Evolutionary conservation across 2,888 invertebrate species (phyloP).

Genomic region (Drosophila sordidula): DNA sequence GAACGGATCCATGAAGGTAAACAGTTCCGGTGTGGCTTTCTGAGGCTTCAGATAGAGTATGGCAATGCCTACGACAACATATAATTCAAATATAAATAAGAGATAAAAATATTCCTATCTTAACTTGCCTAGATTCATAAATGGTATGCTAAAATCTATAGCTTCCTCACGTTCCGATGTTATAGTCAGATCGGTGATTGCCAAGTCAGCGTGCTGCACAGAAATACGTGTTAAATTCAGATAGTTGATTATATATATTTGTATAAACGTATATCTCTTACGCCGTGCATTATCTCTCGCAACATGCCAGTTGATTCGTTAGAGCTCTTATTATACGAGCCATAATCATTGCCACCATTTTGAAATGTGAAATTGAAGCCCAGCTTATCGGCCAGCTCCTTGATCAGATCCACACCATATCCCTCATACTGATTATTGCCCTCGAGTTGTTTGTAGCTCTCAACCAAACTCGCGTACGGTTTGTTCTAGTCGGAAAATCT

Average conservation of each 20-base stretch:
- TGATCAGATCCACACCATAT: slow-evolving; percentile 94
- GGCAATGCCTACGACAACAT: slow-evolving; percentile 89
- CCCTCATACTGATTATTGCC: slow-evolving; percentile 95
- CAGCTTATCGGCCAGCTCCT: slow-evolving; percentile 90
- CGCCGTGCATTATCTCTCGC: slow-evolving; percentile 90
- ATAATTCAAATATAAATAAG: neutral
- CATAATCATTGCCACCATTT: slow-evolving; percentile 91
- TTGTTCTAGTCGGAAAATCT: slow-evolving; percentile 85
- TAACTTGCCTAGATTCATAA: slow-evolving; percentile 92
- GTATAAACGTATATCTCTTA: slow-evolving; percentile 49
- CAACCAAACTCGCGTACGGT: slow-evolving; percentile 94
- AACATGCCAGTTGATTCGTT: slow-evolving; percentile 95
- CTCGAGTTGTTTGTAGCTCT: slow-evolving; percentile 87
- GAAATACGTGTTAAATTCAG: too few relatives aligned
- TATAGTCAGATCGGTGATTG: slow-evolving; percentile 95
- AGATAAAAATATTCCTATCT: neutral
- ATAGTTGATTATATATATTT: too few relatives aligned
- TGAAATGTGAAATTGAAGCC: slow-evolving; percentile 94
- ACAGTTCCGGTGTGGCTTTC: slow-evolving; percentile 92
- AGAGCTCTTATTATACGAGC: slow-evolving; percentile 87
- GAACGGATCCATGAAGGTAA: slow-evolving; percentile 96
- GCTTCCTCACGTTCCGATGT: slow-evolving; percentile 94
- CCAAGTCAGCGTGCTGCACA: slow-evolving; percentile 92
- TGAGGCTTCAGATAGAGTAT: slow-evolving; percentile 95
- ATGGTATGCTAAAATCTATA: slow-evolving; percentile 97